Evolutionary conservation across 2,797 vertebrate genomes (phyloP), one percentile per base, ranked within the genome.

Genomic region (Emydoidea blandingii): DNA sequence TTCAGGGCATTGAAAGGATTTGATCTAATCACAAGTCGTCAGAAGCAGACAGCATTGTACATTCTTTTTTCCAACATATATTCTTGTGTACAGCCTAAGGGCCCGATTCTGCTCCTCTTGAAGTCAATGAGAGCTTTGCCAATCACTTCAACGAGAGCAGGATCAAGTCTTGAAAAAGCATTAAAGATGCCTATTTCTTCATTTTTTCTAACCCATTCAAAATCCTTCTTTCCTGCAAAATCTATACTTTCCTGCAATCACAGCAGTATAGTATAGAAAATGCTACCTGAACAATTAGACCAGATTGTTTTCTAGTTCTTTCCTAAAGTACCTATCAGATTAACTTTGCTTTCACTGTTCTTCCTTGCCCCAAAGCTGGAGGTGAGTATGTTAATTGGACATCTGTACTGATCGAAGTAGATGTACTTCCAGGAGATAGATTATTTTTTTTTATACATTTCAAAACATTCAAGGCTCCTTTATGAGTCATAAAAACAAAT

Each of bases 1-100:
- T 97, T 94, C 93, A 88, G 96, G 97, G 96, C 89, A 95, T 85
- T 80, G 82, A 95, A 96, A 90, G 92, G 87, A 96, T 97, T 97
- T 97, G 94, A 96, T 97, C 92, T 97, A 97, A 97, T 98, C 95
- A 88, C 89, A n/a, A 76, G 74, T 56, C 96, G 76, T 94, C 96
- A 94, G 96, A 96, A 96, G 72, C 72, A 93, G 87, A 93, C 91
- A 95, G 85, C 96, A 88, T 27, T 62, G 91, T 79, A 92, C 88
- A 49, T 87, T 95, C 90, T 95, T 83, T 91, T 94, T 95, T 92
- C 94, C 89, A 91, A 93, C 91, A 92, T 91, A 92, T 86, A 88
- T 86, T 90, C 83, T 96, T 96, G 95, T 97, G 95, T 97, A 96
- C 94, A 95, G 97, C 95, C 96, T 88, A 91, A 93, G 88, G 95